Evolutionary conservation across 2,888 invertebrate species (phyloP), one percentile per base, ranked within the genome.

Genomic region (Hydrotaea cyrtoneurina): DNA sequence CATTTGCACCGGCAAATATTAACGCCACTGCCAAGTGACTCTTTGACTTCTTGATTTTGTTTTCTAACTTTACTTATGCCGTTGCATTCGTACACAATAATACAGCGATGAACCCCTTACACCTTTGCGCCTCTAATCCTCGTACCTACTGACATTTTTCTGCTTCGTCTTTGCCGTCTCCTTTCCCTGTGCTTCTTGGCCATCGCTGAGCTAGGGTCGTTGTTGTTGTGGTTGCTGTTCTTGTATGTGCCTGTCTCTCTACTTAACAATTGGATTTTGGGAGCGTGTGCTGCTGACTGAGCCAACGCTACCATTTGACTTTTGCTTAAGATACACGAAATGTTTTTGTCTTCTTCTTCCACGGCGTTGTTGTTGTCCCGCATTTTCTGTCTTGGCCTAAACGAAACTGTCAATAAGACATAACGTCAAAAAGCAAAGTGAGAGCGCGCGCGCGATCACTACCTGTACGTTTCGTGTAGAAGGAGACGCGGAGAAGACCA

Each of bases 11-110:
- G 11, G 50, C n/a, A 50, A 15, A n/a, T n/a, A n/a, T 69, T 43
- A 59, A 78, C 85, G 85, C 82, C 76, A 46, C 78, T 85, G 62
- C 7, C 46, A 69, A 21, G 13, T 80, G 77, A 80, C 82, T 85
- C 62, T 77, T 81, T 85, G 85, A 85, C 85, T 85, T 85, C 76
- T 82, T 82, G 85, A 82, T n/a, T n/a, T n/a, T n/a, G 79, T 69
- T 82, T 82, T 82, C 85, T 82, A 85, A 82, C 69, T 77, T 74
- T 77, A 55, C 79, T 85, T 85, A 73, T 74, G 74, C 36, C 59
- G 77, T n/a, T 85, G 79, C 79, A 80, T 85, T 85, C 73, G 76
- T 55, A 80, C 62, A 71, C 62, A 82, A 62, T 57, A 31, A 64
- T 57, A 53, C 50, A 17, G 17, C 11, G 39, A 3, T 17, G n/a